Base-by-base conservation (phyloP, 2,888 invertebrate species). In the Philonicus albiceps region DNA sequence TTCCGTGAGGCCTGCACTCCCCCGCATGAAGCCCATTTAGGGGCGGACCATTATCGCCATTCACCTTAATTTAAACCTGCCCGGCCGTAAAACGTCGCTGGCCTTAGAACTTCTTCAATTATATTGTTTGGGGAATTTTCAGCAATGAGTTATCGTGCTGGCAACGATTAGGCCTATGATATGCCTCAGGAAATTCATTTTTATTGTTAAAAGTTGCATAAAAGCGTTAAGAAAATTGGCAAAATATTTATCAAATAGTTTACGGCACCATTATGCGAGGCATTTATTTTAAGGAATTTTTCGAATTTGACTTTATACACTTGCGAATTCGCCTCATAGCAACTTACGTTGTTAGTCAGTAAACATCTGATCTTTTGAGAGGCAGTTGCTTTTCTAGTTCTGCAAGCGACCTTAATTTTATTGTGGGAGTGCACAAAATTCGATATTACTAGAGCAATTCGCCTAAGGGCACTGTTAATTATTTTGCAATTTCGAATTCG, bases 191-290 rank as follows among this genome's bases (percentile, higher is more conserved):
- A 81, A 81, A 81, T 31, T 81, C 81, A 55, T 53, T 81, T 84
- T 84, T 72, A 84, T 72, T 72, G 85, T 87, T 85, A 43, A 78
- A 75, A 85, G 31, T 85, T 85, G 87, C 87, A 87, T 73, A 78
- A 87, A 85, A 49, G 85, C 87, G 85, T 87, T 78, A 43, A 85
- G 80, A 73, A 87, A 87, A 34, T 87, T 87, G 87, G 87, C 87
- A 85, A 75, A 49, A 55, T 31, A 30, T 55, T 27, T 55, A 31
- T 31, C 34, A 53, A 49, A 81, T 81, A 81, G 31, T 30, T 81
- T 8, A n/a, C 53, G 81, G 81, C 81, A 81, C 81, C 81, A 81
- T 81, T 81, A 53, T 53, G 49, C 81, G 55, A 55, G 16, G 53
- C 49, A 81, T 81, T 81, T 81, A 81, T 81, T 81, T 81, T 81